Evolutionary conservation across 2,797 vertebrate species (phyloP).

Genomic region (Microchirus variegatus): DNA sequence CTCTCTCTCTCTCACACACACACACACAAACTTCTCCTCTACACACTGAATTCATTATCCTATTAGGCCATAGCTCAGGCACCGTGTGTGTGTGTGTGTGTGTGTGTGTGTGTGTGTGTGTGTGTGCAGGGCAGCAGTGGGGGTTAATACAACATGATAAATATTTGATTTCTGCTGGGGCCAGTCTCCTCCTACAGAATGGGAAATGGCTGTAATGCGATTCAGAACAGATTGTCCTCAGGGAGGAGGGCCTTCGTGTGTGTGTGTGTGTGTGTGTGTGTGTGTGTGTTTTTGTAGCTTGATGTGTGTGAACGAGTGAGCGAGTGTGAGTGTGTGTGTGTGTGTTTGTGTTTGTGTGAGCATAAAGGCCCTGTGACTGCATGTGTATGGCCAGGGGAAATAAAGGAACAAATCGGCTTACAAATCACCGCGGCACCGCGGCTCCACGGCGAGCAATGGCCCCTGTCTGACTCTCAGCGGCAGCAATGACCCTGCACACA

Average conservation of each 20-base stretch:
- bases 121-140: slow-evolving; percentile 64
- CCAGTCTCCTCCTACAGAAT: slow-evolving; percentile 77
- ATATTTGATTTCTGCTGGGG: slow-evolving; percentile 83
- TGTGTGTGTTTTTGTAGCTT: slow-evolving; percentile 54
- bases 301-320: slow-evolving; percentile 33
- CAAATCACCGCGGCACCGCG: slow-evolving; percentile 74
- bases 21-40: background rate
- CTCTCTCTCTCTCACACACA: background rate
- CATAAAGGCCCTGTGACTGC: slow-evolving; percentile 65
- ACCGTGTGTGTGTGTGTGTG: background rate
- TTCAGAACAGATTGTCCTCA: slow-evolving; percentile 80
- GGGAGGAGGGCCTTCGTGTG: slow-evolving; percentile 69
- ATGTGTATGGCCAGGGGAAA: slow-evolving; percentile 79
- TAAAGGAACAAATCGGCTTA: slow-evolving; percentile 83
- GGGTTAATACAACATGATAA: slow-evolving; percentile 84
- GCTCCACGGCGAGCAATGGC: slow-evolving; percentile 58
- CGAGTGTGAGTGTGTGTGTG: slow-evolving; percentile 41
- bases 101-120: slow-evolving; percentile 36
- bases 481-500: slow-evolving; percentile 71
- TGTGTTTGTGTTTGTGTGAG: slow-evolving; percentile 48
- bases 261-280: slow-evolving; percentile 47
- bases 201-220: slow-evolving; percentile 82
- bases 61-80: slow-evolving; percentile 76
- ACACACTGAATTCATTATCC: slow-evolving; percentile 63
- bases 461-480: slow-evolving; percentile 70